phyloP scores from a whole-genome alignment of 2,888 invertebrate genomes.

The Thymelicus lineola region DNA sequence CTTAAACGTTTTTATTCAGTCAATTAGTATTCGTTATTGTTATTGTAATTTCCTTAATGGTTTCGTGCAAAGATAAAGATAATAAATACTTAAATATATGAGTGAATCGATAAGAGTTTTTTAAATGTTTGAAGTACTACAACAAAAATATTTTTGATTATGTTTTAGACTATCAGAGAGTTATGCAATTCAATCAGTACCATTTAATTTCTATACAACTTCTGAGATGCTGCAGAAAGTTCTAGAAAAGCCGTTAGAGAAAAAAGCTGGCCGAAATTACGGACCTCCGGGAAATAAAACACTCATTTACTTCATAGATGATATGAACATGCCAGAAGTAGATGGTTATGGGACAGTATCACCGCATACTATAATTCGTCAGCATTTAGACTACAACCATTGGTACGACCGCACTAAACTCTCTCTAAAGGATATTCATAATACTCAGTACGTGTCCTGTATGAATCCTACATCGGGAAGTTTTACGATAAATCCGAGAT shows the following conservation, averaged over 20 bases:
- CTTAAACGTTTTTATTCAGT: neutral
- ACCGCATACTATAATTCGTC: slow-evolving; percentile 97
- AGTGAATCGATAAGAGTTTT: neutral
- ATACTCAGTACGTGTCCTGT: slow-evolving; percentile 98
- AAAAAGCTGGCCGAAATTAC: slow-evolving; percentile 97
- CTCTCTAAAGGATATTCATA: slow-evolving; percentile 96
- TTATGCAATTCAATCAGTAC: slow-evolving; percentile 95
- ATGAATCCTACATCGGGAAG: slow-evolving; percentile 99
- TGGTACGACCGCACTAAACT: slow-evolving; percentile 95
- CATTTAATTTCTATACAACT: slow-evolving; percentile 98
- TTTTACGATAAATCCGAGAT: slow-evolving; percentile 97
- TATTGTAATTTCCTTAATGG: slow-evolving; percentile 8
- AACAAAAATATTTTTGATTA: slow-evolving; percentile 57
- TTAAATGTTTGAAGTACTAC: neutral
- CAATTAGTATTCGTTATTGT: slow-evolving; percentile 1
- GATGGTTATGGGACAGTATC: slow-evolving; percentile 96
- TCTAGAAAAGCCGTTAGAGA: slow-evolving; percentile 97
- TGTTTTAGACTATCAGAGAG: slow-evolving; percentile 89
- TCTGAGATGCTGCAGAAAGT: slow-evolving; percentile 97
- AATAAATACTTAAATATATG: neutral
- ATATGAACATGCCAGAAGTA: slow-evolving; percentile 99
- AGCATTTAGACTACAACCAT: slow-evolving; percentile 97
- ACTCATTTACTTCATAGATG: slow-evolving; percentile 97
- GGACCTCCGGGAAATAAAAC: slow-evolving; percentile 98
- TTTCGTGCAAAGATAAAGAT: neutral